These are phyloP conservation scores for Euzetes globulus DNA, from an alignment of 2,888 invertebrate genomes.

Conservation along the genomic window DNA sequence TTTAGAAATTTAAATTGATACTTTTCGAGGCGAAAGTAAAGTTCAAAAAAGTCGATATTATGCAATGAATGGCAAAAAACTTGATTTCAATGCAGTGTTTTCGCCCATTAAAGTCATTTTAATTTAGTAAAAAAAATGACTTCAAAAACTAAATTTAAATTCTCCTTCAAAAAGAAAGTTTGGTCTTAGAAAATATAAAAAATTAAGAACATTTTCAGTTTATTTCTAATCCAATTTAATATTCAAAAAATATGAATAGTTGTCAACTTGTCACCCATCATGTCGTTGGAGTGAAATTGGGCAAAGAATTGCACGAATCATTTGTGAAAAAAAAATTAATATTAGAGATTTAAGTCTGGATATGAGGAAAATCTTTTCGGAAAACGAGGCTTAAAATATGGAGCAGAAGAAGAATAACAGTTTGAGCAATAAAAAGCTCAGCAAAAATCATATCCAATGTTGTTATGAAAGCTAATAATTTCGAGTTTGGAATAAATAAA, in stretches of 20 bases:
- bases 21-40: not conserved
- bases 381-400: not conserved
- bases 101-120: too few relatives aligned
- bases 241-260: not conserved
- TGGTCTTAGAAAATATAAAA: too few relatives aligned
- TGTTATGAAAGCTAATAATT: conserved; percentile 3
- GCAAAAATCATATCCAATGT: conserved; percentile 12
- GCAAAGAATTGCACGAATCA: too few relatives aligned
- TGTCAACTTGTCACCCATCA: not conserved
- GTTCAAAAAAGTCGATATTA: not conserved
- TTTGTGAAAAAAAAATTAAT: too few relatives aligned
- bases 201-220: not conserved
- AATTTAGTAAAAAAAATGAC: not conserved
- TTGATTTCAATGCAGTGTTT: too few relatives aligned
- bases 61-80: not conserved
- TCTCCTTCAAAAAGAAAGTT: not conserved
- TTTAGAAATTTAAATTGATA: too few relatives aligned
- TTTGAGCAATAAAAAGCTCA: not conserved
- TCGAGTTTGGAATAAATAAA: not conserved
- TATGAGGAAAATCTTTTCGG: too few relatives aligned
- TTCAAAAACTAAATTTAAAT: not conserved
- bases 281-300: not conserved
- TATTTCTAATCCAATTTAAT: too few relatives aligned
- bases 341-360: too few relatives aligned
- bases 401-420: conserved; percentile 17